Evolutionary conservation across 2,113 vertebrate species (phyloP).

Genomic region (Triplophysa dalaica): DNA sequence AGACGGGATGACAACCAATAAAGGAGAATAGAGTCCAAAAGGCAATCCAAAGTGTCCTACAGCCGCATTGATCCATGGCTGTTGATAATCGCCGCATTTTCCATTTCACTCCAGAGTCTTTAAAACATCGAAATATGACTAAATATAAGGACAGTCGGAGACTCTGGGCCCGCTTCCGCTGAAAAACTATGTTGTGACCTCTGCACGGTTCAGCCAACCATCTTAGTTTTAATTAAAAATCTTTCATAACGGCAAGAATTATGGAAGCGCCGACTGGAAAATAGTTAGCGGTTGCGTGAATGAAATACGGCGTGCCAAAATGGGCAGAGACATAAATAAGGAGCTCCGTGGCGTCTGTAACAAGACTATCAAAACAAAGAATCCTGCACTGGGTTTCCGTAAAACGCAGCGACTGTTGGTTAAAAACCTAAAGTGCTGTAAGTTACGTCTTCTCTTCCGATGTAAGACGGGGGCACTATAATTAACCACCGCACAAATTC

Average conservation of each 20-base stretch:
- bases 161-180: conserved; percentile 37
- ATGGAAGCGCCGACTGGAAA: conserved; percentile 63
- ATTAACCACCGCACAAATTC: conserved; percentile 25
- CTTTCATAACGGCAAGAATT: conserved; percentile 69
- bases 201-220: conserved; percentile 63
- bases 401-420: conserved; percentile 3
- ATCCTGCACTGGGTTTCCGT: conserved; percentile 19
- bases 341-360: conserved; percentile 25
- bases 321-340: conserved; percentile 65
- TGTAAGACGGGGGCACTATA: too few species aligned
- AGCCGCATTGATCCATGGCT: conserved; percentile 53
- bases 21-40: conserved; percentile 73
- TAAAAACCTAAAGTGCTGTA: neutral
- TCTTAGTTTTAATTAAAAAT: conserved; percentile 77
- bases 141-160: conserved; percentile 55
- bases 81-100: conserved; percentile 64
- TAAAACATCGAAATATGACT: conserved; percentile 60
- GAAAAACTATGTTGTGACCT: conserved; percentile 66
- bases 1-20: conserved; percentile 81
- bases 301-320: conserved; percentile 63
- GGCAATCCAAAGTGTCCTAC: conserved; percentile 38
- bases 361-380: conserved; percentile 64
- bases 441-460: too few species aligned
- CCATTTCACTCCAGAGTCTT: conserved; percentile 64
- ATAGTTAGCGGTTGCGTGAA: conserved; percentile 64